Evolutionary conservation across 2,888 invertebrate genomes (phyloP), one percentile per base, ranked within the genome.

Genomic region (Sinodicranocentrus sp.): DNA sequence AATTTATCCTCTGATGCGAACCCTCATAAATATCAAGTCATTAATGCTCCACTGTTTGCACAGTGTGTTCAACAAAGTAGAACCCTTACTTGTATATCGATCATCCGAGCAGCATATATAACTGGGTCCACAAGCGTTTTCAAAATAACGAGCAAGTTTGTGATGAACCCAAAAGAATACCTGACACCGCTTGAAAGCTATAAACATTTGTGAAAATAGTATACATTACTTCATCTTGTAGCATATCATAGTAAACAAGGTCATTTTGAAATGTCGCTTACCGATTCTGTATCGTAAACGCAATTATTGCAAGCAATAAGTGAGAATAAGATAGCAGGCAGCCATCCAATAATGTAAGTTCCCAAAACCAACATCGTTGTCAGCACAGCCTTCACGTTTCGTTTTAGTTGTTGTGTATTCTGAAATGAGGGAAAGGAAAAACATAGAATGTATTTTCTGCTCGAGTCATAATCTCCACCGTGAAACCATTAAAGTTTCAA

Each of bases 101-200:
- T 92, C 92, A 94, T 93, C 73, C 94, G 90, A 5, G 93, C 92
- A 8, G 93, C 93, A 89, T 94, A 94, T 72, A 94, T 94, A 85
- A 94, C 93, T 0, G 94, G 93, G 90, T 94, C 94, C 48, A 92
- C 91, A 72, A 94, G 90, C 33, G 93, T 93, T 89, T 94, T 94
- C 85, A 93, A 90, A 65, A 94, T 92, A 57, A 94, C 91, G 71
- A 94, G 91, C 17, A 91, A 90, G 89, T 94, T 93, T 71, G 91
- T 90, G 25, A 90, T 87, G 70, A 90, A 90, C 85, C 90, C 90
- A 28, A 87, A 26, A 0, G 87, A 82, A 17, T 80, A 59, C 23
- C 88, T 86, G 6, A 89, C 65, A 33, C 89, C 84, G 1, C 87
- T 87, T 0, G 89, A 89, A 0, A 54, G 89, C 90, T n/a, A n/a